Percentiles rank a stretch among this genome's conserved stretches.
Conservation (phyloP, 2,888 invertebrate genomes). For the Cantharis lateralis region DNA sequence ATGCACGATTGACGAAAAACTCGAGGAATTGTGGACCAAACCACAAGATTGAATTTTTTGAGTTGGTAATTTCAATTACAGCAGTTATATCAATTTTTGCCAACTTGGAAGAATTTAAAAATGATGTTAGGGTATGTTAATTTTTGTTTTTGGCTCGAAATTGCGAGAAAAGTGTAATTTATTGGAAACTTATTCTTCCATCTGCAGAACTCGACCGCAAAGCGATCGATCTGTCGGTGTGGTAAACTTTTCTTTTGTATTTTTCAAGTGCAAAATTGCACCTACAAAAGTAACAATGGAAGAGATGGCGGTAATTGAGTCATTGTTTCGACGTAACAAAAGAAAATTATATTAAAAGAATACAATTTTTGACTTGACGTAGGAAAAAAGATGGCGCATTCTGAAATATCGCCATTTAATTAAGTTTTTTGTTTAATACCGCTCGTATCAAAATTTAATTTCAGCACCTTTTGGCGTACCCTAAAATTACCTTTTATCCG, state of each 20-base stretch:
- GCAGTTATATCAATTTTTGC: no score
- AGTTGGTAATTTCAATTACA: not conserved
- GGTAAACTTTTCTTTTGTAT: not conserved
- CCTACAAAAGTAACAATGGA: slow-evolving; percentile 5
- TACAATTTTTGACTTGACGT: not conserved
- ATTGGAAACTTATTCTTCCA: not conserved
- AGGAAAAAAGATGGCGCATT: not conserved
- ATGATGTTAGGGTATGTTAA: not conserved
- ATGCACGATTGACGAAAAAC: not conserved
- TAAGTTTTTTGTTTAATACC: not conserved
- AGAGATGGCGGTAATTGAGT: not conserved
- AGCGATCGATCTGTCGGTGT: not conserved
- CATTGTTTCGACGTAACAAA: slow-evolving; percentile 4
- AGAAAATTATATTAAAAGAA: slow-evolving; percentile 1
- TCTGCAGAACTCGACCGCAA: not conserved
- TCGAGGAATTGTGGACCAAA: not conserved
- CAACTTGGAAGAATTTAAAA: not conserved
- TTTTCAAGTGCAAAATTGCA: not conserved
- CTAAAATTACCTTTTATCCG: not conserved
- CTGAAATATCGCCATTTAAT: not conserved
- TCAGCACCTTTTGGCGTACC: not conserved
- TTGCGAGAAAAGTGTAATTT: not conserved
- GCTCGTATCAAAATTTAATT: not conserved
- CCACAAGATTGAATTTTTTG: not conserved
- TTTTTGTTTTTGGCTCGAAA: not conserved